Conservation (phyloP, 2,888 invertebrate genomes). For the Calephelis perditalis region DNA sequence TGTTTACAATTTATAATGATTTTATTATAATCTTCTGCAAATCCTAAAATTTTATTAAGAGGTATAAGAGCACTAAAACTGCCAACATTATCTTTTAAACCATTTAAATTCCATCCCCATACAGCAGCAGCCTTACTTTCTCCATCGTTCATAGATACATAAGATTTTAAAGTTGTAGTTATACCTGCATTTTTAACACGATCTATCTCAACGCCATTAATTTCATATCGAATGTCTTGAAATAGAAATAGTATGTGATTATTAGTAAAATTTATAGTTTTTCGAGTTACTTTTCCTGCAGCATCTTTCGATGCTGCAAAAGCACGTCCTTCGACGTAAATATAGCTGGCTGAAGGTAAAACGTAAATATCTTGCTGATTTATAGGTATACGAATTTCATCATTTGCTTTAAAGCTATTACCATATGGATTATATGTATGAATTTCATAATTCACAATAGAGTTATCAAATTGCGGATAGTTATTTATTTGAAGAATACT, state of each 20-base stretch:
- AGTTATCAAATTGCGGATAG: constrained; percentile 1
- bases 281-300: neutral
- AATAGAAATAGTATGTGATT: constrained; percentile 7
- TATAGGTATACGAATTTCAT: constrained; percentile 10
- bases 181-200: constrained; percentile 25
- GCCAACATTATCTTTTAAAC: constrained; percentile 21
- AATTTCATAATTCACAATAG: constrained; percentile 2
- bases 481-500: neutral
- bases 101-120: constrained; percentile 1
- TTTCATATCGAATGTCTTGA: constrained; percentile 19
- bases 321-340: constrained; percentile 2
- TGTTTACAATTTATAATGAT: too few relatives aligned
- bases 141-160: constrained; percentile 10
- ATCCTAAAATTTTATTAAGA: neutral
- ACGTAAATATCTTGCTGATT: neutral
- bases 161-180: constrained; percentile 23
- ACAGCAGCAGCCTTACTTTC: neutral
- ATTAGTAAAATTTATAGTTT: neutral
- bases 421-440: neutral
- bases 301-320: neutral
- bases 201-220: constrained; percentile 26
- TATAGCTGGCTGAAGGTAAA: neutral
- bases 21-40: too few relatives aligned
- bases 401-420: constrained; percentile 6
- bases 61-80: constrained; percentile 30